Percentiles rank a stretch among this genome's conserved stretches.
Evolutionary conservation across 1,140 invertebrate genomes (phyloP).

Genomic region (Pseudobourletiella spinata): DNA sequence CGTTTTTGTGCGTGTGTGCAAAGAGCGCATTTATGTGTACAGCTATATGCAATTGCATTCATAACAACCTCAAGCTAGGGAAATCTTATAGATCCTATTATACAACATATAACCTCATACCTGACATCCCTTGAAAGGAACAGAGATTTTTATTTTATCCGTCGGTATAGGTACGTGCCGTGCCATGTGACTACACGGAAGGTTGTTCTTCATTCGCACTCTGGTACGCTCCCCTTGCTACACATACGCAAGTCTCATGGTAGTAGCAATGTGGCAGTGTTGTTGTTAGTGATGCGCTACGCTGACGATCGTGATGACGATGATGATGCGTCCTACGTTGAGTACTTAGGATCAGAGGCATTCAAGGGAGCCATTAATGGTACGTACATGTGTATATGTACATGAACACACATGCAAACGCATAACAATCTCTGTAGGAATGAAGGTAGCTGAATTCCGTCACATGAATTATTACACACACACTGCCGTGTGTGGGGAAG

Average conservation of each 20-base stretch:
- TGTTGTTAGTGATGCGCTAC: no score
- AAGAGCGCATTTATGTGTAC: background rate
- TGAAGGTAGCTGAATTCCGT: background rate
- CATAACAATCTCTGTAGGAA: background rate
- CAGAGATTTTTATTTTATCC: no score
- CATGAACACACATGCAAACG: background rate
- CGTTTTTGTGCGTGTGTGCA: background rate
- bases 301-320: no score
- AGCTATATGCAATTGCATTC: background rate
- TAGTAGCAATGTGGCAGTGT: no score
- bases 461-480: background rate
- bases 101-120: no score
- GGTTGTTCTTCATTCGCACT: background rate
- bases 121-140: no score
- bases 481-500: background rate
- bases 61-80: background rate
- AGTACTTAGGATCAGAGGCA: background rate
- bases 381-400: background rate
- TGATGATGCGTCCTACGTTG: no score
- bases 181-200: background rate
- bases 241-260: no score
- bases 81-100: no score
- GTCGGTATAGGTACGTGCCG: background rate
- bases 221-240: background rate
- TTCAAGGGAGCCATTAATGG: background rate